phyloP scores from a whole-genome alignment of 2,797 vertebrate genomes.

The Ptychobarbus kaznakovi region DNA sequence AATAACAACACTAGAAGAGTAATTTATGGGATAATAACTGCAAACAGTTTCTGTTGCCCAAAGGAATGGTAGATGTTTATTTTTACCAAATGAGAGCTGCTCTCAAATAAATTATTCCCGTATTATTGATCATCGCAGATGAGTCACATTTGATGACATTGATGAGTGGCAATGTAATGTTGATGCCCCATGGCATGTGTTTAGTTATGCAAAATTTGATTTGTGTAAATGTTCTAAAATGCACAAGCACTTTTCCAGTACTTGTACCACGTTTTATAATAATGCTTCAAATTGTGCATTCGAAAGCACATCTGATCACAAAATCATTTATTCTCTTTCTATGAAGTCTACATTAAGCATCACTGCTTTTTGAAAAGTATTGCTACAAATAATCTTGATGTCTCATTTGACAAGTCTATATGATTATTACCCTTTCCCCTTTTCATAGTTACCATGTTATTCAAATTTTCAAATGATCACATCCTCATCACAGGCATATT shows the following conservation, averaged over 20 bases:
- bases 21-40: slow-evolving; percentile 52
- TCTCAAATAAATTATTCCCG: slow-evolving; percentile 28
- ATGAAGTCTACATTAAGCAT: background rate
- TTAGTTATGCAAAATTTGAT: slow-evolving; percentile 26
- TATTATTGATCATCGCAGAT: slow-evolving; percentile 46
- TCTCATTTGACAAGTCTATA: slow-evolving; percentile 24
- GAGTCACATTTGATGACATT: slow-evolving; percentile 41
- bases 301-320: background rate
- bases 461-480: slow-evolving; percentile 32
- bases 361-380: slow-evolving; percentile 8
- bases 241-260: background rate
- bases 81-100: slow-evolving; percentile 41
- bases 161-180: slow-evolving; percentile 12
- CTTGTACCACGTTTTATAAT: background rate
- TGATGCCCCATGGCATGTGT: slow-evolving; percentile 3
- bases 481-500: slow-evolving; percentile 55
- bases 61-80: slow-evolving; percentile 31
- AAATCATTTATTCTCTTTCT: background rate
- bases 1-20: slow-evolving; percentile 50
- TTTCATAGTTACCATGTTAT: slow-evolving; percentile 22
- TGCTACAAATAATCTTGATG: background rate
- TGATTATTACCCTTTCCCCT: slow-evolving; percentile 33
- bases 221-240: slow-evolving; percentile 26
- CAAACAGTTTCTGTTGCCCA: slow-evolving; percentile 39
- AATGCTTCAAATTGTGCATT: background rate